phyloP scores from a whole-genome alignment of 23 tunicate species.

The Halocynthia aurantium region DNA sequence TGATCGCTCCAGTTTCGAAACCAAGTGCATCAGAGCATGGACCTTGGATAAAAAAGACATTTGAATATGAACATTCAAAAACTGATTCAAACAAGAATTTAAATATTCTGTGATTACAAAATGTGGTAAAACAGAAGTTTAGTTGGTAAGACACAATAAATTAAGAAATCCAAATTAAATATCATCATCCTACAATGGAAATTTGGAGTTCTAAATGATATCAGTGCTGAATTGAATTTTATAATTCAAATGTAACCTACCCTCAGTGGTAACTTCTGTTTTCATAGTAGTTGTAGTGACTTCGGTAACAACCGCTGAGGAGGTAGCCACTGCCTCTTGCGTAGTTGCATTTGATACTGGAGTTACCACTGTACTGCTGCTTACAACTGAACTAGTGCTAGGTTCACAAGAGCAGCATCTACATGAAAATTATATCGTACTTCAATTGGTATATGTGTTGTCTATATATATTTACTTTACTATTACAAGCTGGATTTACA shows the following conservation, averaged over 20 bases:
- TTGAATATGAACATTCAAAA: no score
- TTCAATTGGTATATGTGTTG: no score
- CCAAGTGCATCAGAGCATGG: conserved; percentile 49
- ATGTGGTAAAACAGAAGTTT: no score
- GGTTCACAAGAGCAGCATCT: conserved; percentile 61
- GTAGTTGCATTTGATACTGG: conserved; percentile 3
- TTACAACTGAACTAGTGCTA: background rate
- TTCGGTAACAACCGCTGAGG: conserved; percentile 38
- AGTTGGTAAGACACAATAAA: no score
- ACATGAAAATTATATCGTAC: background rate
- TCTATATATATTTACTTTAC: no score
- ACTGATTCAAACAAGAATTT: no score
- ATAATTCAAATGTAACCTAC: conserved; percentile 5
- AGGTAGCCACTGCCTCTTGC: conserved; percentile 16
- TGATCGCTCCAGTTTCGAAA: conserved; percentile 62
- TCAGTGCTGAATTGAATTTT: background rate
- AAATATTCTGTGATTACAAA: no score
- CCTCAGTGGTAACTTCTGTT: conserved; percentile 48
- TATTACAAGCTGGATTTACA: no score
- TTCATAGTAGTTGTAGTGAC: conserved; percentile 28
- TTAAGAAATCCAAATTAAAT: no score
- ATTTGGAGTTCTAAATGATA: background rate
- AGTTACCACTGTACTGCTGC: conserved; percentile 1
- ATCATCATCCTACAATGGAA: no score
- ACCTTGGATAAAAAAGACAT: conserved; percentile 13